phyloP scores from a whole-genome alignment of 2,888 invertebrate genomes.

The Sphecodes monilicornis region DNA sequence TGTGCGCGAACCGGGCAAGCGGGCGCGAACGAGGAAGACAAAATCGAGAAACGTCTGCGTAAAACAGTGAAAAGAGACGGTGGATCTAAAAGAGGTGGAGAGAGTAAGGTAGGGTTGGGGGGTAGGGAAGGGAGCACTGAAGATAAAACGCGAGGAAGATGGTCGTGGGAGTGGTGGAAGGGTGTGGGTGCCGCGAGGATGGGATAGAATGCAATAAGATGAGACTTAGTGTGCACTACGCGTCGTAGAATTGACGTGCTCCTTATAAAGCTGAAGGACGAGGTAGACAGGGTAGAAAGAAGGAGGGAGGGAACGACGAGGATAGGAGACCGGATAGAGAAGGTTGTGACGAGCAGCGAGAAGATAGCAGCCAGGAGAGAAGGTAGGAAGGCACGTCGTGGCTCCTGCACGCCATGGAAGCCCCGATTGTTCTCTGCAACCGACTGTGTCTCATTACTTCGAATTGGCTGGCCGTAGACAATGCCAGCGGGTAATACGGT shows the following conservation, averaged over 20 bases:
- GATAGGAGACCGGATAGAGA: constrained; percentile 34
- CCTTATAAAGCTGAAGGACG: constrained; percentile 67
- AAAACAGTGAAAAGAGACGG: background rate
- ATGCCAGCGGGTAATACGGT: constrained; percentile 81
- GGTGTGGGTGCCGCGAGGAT: constrained; percentile 4
- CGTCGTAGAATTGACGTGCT: constrained; percentile 74
- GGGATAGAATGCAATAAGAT: constrained; percentile 64
- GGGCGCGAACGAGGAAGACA: constrained; percentile 5
- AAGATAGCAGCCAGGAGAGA: constrained; percentile 60
- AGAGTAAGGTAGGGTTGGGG: background rate
- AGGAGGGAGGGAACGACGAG: background rate
- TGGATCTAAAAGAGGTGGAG: background rate
- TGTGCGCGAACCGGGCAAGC: background rate
- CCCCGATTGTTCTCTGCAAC: constrained; percentile 82
- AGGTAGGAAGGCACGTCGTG: constrained; percentile 73
- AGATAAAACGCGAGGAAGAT: constrained; percentile 5
- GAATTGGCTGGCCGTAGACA: constrained; percentile 82
- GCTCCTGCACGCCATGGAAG: constrained; percentile 69
- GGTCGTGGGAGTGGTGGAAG: background rate
- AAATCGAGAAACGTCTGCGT: background rate
- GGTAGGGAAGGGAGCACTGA: background rate
- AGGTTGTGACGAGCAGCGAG: constrained; percentile 59
- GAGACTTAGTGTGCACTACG: constrained; percentile 68
- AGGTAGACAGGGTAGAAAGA: constrained; percentile 12
- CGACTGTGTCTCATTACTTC: constrained; percentile 83